Conservation (phyloP, 2,888 invertebrate genomes). For the Coremacera marginata region DNA sequence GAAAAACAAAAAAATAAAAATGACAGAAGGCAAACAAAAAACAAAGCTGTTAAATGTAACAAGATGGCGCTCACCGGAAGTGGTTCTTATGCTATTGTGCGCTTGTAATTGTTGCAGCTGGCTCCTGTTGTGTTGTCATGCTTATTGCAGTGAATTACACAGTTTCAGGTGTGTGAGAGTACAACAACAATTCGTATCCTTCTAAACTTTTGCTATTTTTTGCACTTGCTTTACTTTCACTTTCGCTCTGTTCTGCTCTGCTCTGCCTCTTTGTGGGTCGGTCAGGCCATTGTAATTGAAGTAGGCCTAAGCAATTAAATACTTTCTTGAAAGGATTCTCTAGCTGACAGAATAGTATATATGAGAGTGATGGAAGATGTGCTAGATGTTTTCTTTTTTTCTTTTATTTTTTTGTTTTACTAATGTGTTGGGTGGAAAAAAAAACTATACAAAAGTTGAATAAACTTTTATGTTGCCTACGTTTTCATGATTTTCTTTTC, state of each 20-base stretch:
- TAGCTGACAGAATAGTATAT: background rate
- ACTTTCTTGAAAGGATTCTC: conserved; percentile 54
- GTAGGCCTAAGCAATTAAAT: conserved; percentile 51
- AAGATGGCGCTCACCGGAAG: conserved; percentile 37
- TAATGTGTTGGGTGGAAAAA: background rate
- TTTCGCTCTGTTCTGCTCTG: background rate
- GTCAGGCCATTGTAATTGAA: conserved; percentile 23
- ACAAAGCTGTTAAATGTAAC: conserved; percentile 9
- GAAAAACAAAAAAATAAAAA: background rate
- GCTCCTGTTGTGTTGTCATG: background rate
- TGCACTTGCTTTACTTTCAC: background rate
- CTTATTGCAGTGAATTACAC: no score
- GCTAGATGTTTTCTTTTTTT: background rate
- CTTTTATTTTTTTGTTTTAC: background rate
- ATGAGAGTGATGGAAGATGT: background rate
- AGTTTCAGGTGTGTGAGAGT: no score
- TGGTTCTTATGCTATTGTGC: conserved; percentile 22
- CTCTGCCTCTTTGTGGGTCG: background rate
- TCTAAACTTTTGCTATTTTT: background rate
- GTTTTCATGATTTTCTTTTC: background rate
- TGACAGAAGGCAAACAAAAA: background rate
- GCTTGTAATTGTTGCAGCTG: conserved; percentile 10
- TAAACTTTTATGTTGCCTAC: conserved; percentile 41
- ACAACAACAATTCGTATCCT: background rate
- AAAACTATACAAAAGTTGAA: conserved; percentile 46